Conservation (phyloP, 2,113 vertebrate genomes). For the Ursus arctos region DNA sequence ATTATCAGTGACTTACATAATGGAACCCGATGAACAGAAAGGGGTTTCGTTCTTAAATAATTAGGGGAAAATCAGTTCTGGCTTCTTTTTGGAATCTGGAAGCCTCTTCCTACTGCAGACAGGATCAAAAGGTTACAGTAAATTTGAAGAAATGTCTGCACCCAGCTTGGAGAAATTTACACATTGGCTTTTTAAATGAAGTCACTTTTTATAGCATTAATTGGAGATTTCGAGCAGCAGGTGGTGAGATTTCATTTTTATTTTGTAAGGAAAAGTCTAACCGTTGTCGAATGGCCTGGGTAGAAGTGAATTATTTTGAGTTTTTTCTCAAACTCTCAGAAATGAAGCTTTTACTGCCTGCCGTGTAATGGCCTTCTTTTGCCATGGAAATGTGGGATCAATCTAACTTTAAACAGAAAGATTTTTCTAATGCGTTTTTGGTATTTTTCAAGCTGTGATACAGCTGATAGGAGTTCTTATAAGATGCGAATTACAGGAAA, state of each 20-base stretch:
- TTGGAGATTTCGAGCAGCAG: slow-evolving; percentile 81
- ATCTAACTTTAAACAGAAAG: slow-evolving; percentile 78
- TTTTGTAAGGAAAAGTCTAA: slow-evolving; percentile 72
- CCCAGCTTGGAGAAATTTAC: slow-evolving; percentile 75
- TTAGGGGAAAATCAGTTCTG: slow-evolving; percentile 68
- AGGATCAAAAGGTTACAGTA: slow-evolving; percentile 71
- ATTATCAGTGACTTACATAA: slow-evolving; percentile 10
- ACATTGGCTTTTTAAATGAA: slow-evolving; percentile 77
- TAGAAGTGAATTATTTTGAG: slow-evolving; percentile 77
- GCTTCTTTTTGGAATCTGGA: slow-evolving; percentile 37
- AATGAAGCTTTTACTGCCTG: slow-evolving; percentile 82
- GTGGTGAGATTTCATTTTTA: slow-evolving; percentile 80
- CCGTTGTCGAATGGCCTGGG: slow-evolving; percentile 72
- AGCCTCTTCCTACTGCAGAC: slow-evolving; percentile 22
- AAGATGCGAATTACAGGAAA: slow-evolving; percentile 78
- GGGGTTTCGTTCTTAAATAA: slow-evolving; percentile 62
- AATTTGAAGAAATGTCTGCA: slow-evolving; percentile 69
- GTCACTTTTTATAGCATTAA: slow-evolving; percentile 79
- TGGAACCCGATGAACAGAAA: background rate
- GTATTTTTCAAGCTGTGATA: slow-evolving; percentile 82
- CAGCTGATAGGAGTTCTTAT: slow-evolving; percentile 77
- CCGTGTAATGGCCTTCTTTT: slow-evolving; percentile 75
- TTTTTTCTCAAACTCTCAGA: slow-evolving; percentile 71
- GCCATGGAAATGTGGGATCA: slow-evolving; percentile 77
- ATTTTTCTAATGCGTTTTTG: slow-evolving; percentile 78